Conservation (phyloP, 1,140 invertebrate species). For the Caerostris darwini region DNA sequence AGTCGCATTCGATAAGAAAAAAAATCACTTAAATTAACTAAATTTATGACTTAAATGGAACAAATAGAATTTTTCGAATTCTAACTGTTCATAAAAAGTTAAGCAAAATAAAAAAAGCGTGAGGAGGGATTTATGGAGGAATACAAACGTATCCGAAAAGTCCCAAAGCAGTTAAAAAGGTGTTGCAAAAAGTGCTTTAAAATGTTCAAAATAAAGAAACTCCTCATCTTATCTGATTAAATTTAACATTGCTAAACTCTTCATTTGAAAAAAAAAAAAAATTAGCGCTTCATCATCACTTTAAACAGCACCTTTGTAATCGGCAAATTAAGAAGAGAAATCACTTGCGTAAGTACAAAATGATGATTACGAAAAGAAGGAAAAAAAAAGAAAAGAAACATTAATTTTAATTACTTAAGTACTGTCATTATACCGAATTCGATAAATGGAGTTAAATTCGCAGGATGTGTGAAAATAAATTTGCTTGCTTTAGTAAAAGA, state of each 20-base stretch:
- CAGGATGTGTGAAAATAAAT: slow-evolving; percentile 57
- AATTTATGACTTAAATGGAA: too few relatives aligned
- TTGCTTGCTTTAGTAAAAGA: slow-evolving; percentile 25
- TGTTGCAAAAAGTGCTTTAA: not conserved
- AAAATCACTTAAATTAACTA: too few relatives aligned
- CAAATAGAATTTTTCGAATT: too few relatives aligned
- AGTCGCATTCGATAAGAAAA: too few relatives aligned
- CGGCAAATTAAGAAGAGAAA: slow-evolving; percentile 65
- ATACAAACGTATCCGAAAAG: too few relatives aligned
- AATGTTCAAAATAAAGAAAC: not conserved
- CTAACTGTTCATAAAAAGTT: too few relatives aligned
- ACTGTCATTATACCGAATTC: slow-evolving; percentile 56
- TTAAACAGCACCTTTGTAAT: slow-evolving; percentile 64
- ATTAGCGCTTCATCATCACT: slow-evolving; percentile 59
- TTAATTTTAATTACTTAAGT: slow-evolving; percentile 71
- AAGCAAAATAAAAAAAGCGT: too few relatives aligned
- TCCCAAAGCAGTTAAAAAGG: too few relatives aligned
- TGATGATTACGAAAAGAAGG: slow-evolving; percentile 33
- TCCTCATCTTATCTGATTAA: slow-evolving; percentile 55
- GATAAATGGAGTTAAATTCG: slow-evolving; percentile 55
- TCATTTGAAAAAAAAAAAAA: slow-evolving; percentile 5
- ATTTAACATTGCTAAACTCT: slow-evolving; percentile 25
- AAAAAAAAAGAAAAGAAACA: slow-evolving; percentile 16
- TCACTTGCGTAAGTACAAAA: not conserved
- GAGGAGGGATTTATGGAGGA: too few relatives aligned